These are phyloP conservation scores for Channa maculata DNA, from an alignment of 2,113 vertebrate species.

Conservation along the genomic window DNA sequence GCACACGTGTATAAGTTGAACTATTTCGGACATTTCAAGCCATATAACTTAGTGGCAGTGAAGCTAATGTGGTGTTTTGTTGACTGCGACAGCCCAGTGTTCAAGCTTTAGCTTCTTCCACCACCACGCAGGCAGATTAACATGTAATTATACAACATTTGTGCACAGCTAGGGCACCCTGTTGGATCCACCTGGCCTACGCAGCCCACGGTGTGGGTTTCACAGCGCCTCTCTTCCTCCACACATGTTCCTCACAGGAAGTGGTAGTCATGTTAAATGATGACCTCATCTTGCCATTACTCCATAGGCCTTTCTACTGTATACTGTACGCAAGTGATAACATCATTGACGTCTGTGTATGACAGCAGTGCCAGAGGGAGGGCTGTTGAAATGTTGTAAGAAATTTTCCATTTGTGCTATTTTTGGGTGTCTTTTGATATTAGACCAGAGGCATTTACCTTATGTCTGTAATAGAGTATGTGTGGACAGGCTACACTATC, in stretches of 20 bases:
- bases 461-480: neutral
- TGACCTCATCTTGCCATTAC: slow-evolving; percentile 64
- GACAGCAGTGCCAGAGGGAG: neutral
- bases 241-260: slow-evolving; percentile 70
- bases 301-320: slow-evolving; percentile 13
- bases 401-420: slow-evolving; percentile 46
- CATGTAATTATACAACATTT: slow-evolving; percentile 78
- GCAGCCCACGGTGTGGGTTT: slow-evolving; percentile 34
- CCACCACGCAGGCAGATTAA: slow-evolving; percentile 63
- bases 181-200: slow-evolving; percentile 65
- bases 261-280: slow-evolving; percentile 48
- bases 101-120: slow-evolving; percentile 27
- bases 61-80: slow-evolving; percentile 50
- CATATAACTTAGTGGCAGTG: slow-evolving; percentile 53
- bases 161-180: slow-evolving; percentile 67
- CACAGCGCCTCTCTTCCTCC: slow-evolving; percentile 72
- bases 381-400: slow-evolving; percentile 7
- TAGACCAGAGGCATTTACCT: neutral
- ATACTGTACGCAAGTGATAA: slow-evolving; percentile 22
- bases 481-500: neutral
- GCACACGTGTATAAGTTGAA: slow-evolving; percentile 6
- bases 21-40: slow-evolving; percentile 39
- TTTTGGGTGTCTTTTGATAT: slow-evolving; percentile 16
- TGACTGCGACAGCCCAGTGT: slow-evolving; percentile 39
- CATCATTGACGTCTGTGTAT: slow-evolving; percentile 32